Evolutionary conservation across 2,113 vertebrate species (phyloP).

Genomic region (Syngnathus floridae): DNA sequence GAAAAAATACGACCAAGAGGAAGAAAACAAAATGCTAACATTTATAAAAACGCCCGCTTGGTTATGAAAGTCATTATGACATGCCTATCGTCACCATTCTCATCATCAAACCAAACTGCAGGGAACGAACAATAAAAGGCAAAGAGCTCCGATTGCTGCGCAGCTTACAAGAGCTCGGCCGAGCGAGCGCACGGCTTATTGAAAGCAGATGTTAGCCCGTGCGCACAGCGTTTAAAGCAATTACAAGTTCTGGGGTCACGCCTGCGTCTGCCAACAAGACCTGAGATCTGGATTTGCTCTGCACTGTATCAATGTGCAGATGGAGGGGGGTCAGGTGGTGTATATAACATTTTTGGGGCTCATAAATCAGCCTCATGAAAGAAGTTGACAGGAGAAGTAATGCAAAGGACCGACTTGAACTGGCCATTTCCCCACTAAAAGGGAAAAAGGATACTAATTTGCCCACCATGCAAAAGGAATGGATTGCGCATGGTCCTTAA

Average conservation of each 20-base stretch:
- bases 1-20: too few species aligned
- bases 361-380: conserved; percentile 16
- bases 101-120: background rate
- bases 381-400: background rate
- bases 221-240: background rate
- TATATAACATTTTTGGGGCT: background rate
- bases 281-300: conserved; percentile 26
- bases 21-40: background rate
- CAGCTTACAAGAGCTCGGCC: background rate
- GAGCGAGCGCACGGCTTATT: background rate
- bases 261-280: conserved; percentile 19
- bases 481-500: too few species aligned
- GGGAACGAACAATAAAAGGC: background rate
- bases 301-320: conserved; percentile 14
- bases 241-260: conserved; percentile 19
- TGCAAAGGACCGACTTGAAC: background rate
- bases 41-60: background rate
- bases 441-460: background rate
- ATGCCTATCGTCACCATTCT: background rate
- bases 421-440: background rate
- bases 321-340: conserved; percentile 7
- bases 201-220: background rate
- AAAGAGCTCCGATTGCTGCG: background rate
- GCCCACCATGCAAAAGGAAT: background rate
- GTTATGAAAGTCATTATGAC: background rate